Evolutionary conservation across 2,888 invertebrate species (phyloP), one percentile per base, ranked within the genome.

Genomic region (Formica aserva): DNA sequence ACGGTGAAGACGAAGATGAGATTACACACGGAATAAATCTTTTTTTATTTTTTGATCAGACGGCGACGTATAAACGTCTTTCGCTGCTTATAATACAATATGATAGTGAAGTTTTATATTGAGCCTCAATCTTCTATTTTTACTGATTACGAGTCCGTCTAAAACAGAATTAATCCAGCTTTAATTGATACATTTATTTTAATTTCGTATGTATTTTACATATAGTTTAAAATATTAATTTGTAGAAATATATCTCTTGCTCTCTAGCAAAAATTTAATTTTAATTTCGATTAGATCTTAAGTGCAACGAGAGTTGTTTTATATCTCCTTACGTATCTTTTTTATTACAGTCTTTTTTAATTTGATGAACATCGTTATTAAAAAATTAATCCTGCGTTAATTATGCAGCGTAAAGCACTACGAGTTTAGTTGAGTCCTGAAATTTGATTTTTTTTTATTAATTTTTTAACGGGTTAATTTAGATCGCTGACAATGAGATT

Each of bases 1-100:
- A 48, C 60, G 74, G 29, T 41, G 38, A 13, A n/a, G 26, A 26
- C 41, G 29, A 52, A 63, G 66, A 11, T 76, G 26, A 67, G 26
- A 67, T 48, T 77, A 69, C 32, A 22, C 35, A 6, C 57, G 32
- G 35, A 52, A 38, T 35, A 8, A 45, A 26, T 26, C 26, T 66
- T 35, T 55, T 67, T 45, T 62, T 32, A 52, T 35, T 66, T 66
- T 45, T 26, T 52, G 66, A 63, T 75, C 63, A 32, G n/a, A 32
- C 4, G n/a, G 29, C 29, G 29, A 32, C 35, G 6, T 13, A 41
- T 18, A 26, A 67, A 32, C 18, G 26, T 55, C 15, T 35, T 26
- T 35, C 35, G 15, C 48, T 32, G n/a, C 15, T 71, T 71, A 71
- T 72, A 38, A 57, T 11, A 38, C 15, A 8, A 18, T 11, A 38